Conservation (phyloP, 2,888 invertebrate species). For the Micropterix aruncella region DNA sequence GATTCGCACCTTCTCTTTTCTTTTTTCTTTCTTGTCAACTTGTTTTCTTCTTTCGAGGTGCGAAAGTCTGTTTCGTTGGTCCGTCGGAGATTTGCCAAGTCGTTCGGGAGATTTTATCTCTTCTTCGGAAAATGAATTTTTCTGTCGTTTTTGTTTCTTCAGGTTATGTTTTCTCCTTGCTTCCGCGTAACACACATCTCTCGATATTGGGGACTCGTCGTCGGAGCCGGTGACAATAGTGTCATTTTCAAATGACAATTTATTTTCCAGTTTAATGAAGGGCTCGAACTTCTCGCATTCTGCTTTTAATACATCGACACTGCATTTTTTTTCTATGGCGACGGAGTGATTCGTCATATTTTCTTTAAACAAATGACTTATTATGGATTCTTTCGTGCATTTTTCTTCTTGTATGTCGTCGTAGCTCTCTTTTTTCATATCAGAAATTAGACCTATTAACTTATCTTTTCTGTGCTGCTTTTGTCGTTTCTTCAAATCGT, state of each 20-base stretch:
- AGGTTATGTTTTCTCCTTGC: slow-evolving; percentile 59
- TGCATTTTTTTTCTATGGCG: slow-evolving; percentile 6
- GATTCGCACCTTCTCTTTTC: slow-evolving; percentile 41
- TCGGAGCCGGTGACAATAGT: not conserved
- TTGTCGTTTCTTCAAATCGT: slow-evolving; percentile 22
- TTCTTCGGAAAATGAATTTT: slow-evolving; percentile 47
- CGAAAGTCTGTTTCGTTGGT: slow-evolving; percentile 26
- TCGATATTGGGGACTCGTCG: not conserved
- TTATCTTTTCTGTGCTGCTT: slow-evolving; percentile 16
- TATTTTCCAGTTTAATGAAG: not conserved
- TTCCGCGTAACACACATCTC: slow-evolving; percentile 20
- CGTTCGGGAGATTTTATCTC: slow-evolving; percentile 24
- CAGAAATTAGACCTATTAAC: slow-evolving; percentile 6
- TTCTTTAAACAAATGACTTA: slow-evolving; percentile 15
- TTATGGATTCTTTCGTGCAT: slow-evolving; percentile 15
- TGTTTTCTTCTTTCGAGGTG: slow-evolving; percentile 38
- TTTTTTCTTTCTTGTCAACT: slow-evolving; percentile 43
- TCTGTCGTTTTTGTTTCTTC: slow-evolving; percentile 71
- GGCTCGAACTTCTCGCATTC: slow-evolving; percentile 9
- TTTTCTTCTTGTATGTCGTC: slow-evolving; percentile 14
- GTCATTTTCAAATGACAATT: not conserved
- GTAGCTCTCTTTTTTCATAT: slow-evolving; percentile 16
- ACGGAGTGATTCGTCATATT: not conserved
- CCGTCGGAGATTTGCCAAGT: slow-evolving; percentile 11
- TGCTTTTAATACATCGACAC: slow-evolving; percentile 3